These are phyloP conservation scores for Pristionchus maxplancki DNA, from an alignment of 2,888 invertebrate species.

Conservation along the genomic window DNA sequence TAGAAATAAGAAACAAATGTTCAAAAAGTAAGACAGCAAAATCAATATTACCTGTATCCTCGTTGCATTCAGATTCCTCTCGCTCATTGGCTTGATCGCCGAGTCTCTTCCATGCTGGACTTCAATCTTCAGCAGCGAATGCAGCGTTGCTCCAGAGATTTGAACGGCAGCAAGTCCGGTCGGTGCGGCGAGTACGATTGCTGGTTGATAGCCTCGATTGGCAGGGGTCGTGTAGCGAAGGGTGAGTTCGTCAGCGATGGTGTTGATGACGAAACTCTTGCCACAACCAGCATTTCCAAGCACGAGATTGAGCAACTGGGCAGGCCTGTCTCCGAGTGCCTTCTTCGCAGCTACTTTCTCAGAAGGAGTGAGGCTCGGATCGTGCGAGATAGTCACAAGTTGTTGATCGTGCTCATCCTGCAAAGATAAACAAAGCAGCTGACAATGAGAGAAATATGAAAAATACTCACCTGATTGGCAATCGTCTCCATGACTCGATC, in stretches of 20 bases:
- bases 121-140: slow-evolving; percentile 54
- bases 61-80: not conserved
- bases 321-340: not conserved
- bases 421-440: not conserved
- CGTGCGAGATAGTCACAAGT: not conserved
- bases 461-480: slow-evolving; percentile 5
- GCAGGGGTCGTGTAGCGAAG: not conserved
- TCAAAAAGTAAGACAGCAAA: too few relatives aligned
- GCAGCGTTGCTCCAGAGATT: slow-evolving; percentile 57
- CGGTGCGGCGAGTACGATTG: slow-evolving; percentile 55
- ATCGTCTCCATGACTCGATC: slow-evolving; percentile 3
- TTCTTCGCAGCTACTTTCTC: not conserved
- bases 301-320: slow-evolving; percentile 45
- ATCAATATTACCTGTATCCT: not conserved
- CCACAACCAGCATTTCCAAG: slow-evolving; percentile 58
- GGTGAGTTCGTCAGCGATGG: slow-evolving; percentile 54
- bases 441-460: too few relatives aligned
- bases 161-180: slow-evolving; percentile 59
- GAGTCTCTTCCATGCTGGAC: slow-evolving; percentile 45
- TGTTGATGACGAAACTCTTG: slow-evolving; percentile 57
- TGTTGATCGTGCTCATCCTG: not conserved
- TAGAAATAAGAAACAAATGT: too few relatives aligned
- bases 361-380: not conserved
- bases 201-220: not conserved
- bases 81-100: not conserved